Base-by-base conservation (phyloP, 2,797 vertebrate genomes). In the Eidolon dupreanum region DNA sequence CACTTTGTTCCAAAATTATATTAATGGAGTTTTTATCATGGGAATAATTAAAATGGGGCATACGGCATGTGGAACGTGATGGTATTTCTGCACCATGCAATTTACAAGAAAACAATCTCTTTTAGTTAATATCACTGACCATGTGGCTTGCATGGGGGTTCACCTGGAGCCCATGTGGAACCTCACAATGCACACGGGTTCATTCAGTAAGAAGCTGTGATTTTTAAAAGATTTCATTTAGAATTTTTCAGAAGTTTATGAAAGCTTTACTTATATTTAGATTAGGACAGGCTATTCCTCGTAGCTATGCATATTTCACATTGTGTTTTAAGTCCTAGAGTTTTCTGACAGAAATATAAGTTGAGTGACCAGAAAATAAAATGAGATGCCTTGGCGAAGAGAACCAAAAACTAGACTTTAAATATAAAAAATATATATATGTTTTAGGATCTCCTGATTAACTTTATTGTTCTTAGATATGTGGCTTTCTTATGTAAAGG, bases 1-100 rank as follows among this genome's bases (percentile, higher is more conserved):
- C 75, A 81, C 26, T 93, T 96, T 15, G 96, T 95, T 97, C 97
- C 86, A 94, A 97, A 97, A 97, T 90, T 46, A 82, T 96, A 94
- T 97, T 98, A 97, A 92, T 97, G 97, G 65, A 97, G 88, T 83
- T 28, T 11, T 70, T 97, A 90, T 91, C 93, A 97, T 78, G 96
- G 96, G 95, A 98, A 95, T 90, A 98, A 96, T 97, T 97, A 85
- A 98, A 98, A 96, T 22, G 68, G 77, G 92, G 94, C 90, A 97
- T 88, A 88, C 96, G 33, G 77, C 46, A 95, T 93, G 91, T 3
- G 8, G 88, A 96, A 89, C 91, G 79, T 88, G 71, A 90, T 78
- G 55, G 79, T 82, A 65, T 85, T 95, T 94, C 86, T 51, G 90
- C 87, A 88, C 66, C n/a, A 49, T 1, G 24, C 59, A 53, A 96